A percentile compares a stretch with the other conserved stretches of the same genome.
phyloP scores from a whole-genome alignment of 1,140 invertebrate species.

The Scylla paramamosain region DNA sequence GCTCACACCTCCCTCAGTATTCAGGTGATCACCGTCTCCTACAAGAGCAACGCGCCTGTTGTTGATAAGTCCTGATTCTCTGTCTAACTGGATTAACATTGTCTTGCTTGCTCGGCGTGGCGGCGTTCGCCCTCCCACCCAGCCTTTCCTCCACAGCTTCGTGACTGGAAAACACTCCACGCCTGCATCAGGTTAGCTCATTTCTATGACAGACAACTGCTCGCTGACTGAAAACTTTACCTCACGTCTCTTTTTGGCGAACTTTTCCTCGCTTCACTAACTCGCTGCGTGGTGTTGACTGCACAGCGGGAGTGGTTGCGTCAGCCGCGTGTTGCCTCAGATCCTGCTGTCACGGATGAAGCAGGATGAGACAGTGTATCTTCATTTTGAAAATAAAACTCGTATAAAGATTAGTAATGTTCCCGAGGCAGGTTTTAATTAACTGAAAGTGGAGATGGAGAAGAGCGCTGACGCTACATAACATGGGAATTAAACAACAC shows the following conservation, averaged over 20 bases:
- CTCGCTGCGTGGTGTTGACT: no score
- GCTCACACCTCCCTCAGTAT: not conserved
- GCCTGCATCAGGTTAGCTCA: not conserved
- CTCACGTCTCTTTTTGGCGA: no score
- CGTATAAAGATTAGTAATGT: not conserved
- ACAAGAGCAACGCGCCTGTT: not conserved
- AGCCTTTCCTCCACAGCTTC: not conserved
- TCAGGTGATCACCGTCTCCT: not conserved
- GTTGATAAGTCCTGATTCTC: not conserved
- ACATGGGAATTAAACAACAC: no score
- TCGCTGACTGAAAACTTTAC: no score
- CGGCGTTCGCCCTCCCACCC: not conserved
- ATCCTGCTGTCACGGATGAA: no score
- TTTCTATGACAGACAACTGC: no score
- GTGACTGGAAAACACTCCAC: not conserved
- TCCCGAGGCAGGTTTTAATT: not conserved
- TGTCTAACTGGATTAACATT: not conserved
- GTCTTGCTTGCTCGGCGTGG: not conserved
- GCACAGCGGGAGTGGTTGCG: no score
- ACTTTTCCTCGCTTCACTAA: no score
- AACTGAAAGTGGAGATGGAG: not conserved
- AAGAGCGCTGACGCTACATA: no score
- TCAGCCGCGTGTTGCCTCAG: no score
- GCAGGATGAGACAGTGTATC: no score
- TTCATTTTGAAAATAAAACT: no score